Evolutionary conservation across 2,113 vertebrate genomes (phyloP).

Genomic region (Cottus gobio): DNA sequence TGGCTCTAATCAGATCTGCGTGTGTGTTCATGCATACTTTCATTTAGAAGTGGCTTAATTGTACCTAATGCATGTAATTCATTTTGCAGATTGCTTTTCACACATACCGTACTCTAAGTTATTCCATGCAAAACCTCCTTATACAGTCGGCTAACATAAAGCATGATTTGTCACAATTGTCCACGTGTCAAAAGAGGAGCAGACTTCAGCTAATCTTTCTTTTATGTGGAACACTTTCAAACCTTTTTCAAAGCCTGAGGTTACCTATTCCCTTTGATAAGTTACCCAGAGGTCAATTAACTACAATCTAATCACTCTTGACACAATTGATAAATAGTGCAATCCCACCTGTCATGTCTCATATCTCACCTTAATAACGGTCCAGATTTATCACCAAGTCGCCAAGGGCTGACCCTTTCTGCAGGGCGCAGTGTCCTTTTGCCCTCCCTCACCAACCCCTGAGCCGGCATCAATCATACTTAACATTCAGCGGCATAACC

Average conservation of each 20-base stretch:
- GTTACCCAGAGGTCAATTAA: constrained; percentile 72
- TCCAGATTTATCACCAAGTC: constrained; percentile 54
- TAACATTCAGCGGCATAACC: not conserved
- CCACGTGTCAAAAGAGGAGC: not conserved
- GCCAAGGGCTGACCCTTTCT: constrained; percentile 47
- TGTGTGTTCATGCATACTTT: constrained; percentile 30
- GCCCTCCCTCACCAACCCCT: not conserved
- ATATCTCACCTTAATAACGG: constrained; percentile 75
- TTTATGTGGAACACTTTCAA: constrained; percentile 11
- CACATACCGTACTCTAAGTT: not conserved
- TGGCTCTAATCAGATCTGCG: constrained; percentile 17
- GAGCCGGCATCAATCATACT: constrained; percentile 38
- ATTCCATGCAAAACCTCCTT: not conserved
- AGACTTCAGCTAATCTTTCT: not conserved
- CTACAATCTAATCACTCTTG: constrained; percentile 75
- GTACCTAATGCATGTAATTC: constrained; percentile 37
- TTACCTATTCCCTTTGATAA: constrained; percentile 53
- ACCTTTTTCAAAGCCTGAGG: constrained; percentile 19
- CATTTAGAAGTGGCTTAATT: constrained; percentile 39
- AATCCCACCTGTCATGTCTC: constrained; percentile 80
- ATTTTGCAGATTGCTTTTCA: constrained; percentile 44
- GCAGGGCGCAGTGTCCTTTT: constrained; percentile 44
- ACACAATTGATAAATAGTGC: constrained; percentile 79
- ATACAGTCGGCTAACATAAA: not conserved
- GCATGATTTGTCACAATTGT: constrained; percentile 1